Evolutionary conservation across 2,888 invertebrate species (phyloP).

Genomic region (Branchipolynoe longqiensis): DNA sequence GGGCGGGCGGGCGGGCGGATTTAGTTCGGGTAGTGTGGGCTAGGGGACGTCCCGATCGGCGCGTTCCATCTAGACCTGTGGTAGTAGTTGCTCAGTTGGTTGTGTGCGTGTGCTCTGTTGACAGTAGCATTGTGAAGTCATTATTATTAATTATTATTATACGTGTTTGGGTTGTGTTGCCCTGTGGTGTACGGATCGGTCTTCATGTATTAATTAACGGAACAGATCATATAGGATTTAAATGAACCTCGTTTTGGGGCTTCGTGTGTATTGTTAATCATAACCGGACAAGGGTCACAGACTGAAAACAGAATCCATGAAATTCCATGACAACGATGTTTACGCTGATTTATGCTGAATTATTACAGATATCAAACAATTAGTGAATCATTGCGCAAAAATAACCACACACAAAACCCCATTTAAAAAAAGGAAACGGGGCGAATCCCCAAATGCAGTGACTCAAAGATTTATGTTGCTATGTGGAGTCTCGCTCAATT

Average conservation of each 20-base stretch:
- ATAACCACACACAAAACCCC: too few species aligned
- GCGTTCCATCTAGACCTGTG: background rate
- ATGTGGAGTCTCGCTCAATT: slow-evolving; percentile 37
- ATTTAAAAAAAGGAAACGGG: background rate
- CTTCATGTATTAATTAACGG: slow-evolving; percentile 6
- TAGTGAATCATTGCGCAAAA: slow-evolving; percentile 4
- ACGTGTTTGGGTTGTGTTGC: slow-evolving; percentile 14
- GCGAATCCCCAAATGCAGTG: background rate
- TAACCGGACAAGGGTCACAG: slow-evolving; percentile 34
- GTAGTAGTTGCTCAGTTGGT: slow-evolving; percentile 19
- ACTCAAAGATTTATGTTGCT: too few species aligned
- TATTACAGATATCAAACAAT: background rate
- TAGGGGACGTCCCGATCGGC: background rate
- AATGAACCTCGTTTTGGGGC: background rate
- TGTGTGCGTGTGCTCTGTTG: slow-evolving; percentile 45
- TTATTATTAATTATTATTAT: too few species aligned
- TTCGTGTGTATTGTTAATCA: background rate
- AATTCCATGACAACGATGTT: slow-evolving; percentile 37
- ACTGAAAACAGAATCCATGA: slow-evolving; percentile 44
- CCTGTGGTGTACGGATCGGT: slow-evolving; percentile 37
- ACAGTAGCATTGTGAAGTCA: slow-evolving; percentile 49
- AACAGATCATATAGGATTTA: too few species aligned
- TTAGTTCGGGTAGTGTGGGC: background rate
- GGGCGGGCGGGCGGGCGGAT: background rate
- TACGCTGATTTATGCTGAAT: slow-evolving; percentile 27